A percentile compares a stretch with the other conserved stretches of the same genome.
phyloP scores from a whole-genome alignment of 2,888 invertebrate species.

The Meta bourneti region DNA sequence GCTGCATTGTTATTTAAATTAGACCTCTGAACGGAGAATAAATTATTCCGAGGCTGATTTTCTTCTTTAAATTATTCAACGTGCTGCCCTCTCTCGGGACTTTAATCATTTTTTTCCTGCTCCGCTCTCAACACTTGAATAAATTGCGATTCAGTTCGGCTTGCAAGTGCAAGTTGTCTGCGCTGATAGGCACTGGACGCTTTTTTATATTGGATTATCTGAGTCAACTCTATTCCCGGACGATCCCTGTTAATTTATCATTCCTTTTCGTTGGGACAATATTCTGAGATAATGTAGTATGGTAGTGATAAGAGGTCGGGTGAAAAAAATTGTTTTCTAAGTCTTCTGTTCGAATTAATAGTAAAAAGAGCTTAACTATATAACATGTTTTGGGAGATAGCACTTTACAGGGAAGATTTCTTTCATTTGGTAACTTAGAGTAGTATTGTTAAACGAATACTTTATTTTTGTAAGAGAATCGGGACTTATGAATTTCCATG shows the following conservation, averaged over 20 bases:
- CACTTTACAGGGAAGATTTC: not conserved
- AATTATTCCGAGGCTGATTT: conserved; percentile 15
- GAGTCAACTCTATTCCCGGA: not conserved
- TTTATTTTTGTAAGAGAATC: too few relatives aligned
- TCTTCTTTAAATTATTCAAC: conserved; percentile 42
- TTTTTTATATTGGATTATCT: not conserved
- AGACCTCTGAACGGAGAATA: conserved; percentile 26
- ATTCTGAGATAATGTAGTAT: not conserved
- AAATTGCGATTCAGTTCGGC: conserved; percentile 48
- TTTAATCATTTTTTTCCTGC: conserved; percentile 4
- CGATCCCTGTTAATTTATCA: not conserved
- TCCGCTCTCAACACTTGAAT: conserved; percentile 24
- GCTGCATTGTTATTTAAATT: conserved; percentile 62
- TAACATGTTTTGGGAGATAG: not conserved
- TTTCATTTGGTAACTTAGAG: not conserved
- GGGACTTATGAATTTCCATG: too few relatives aligned
- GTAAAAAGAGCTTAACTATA: not conserved
- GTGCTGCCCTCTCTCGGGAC: conserved; percentile 5
- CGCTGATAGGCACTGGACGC: not conserved
- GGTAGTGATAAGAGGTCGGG: not conserved
- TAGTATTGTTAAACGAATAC: not conserved
- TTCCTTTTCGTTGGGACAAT: not conserved
- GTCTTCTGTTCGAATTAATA: not conserved
- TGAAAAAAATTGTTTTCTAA: not conserved
- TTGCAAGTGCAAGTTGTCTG: not conserved